Evolutionary conservation across 2,888 invertebrate species (phyloP).

Genomic region (Dryocosmus kuriphilus): DNA sequence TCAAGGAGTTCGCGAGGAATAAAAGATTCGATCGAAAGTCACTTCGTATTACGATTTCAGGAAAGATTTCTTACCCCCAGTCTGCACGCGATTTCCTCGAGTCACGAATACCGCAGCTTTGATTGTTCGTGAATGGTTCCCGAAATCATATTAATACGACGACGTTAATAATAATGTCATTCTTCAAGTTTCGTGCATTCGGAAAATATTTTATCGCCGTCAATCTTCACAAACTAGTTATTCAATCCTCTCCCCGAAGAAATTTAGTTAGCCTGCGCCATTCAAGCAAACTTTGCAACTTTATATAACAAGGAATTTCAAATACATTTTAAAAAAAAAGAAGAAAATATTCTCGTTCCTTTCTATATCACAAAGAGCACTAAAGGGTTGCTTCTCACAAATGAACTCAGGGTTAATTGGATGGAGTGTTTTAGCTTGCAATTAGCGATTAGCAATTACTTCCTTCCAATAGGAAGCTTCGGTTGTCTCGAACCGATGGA

Average conservation of each 20-base stretch:
- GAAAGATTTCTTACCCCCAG: constrained; percentile 34
- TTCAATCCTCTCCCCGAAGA: constrained; percentile 26
- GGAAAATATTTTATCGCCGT: constrained; percentile 38
- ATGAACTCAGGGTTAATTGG: constrained; percentile 68
- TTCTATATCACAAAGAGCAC: not conserved
- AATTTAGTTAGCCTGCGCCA: constrained; percentile 29
- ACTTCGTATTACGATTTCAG: constrained; percentile 40
- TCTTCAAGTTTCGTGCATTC: constrained; percentile 38
- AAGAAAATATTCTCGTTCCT: not conserved
- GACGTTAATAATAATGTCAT: constrained; percentile 40
- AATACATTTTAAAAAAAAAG: not conserved
- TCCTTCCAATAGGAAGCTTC: constrained; percentile 62
- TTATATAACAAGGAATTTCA: constrained; percentile 11
- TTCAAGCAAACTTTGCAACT: constrained; percentile 14
- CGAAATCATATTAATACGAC: constrained; percentile 40
- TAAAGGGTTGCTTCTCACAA: constrained; percentile 19
- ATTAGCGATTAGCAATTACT: constrained; percentile 77
- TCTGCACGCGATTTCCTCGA: constrained; percentile 33
- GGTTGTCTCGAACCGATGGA: constrained; percentile 73
- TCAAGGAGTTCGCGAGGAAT: constrained; percentile 35
- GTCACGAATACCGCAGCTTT: constrained; percentile 31
- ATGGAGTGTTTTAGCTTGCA: constrained; percentile 74
- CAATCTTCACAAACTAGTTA: constrained; percentile 36
- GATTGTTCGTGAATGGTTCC: constrained; percentile 30
- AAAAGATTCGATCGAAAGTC: constrained; percentile 40